Evolutionary conservation across 2,113 vertebrate species (phyloP).

Genomic region (Takifugu flavidus): DNA sequence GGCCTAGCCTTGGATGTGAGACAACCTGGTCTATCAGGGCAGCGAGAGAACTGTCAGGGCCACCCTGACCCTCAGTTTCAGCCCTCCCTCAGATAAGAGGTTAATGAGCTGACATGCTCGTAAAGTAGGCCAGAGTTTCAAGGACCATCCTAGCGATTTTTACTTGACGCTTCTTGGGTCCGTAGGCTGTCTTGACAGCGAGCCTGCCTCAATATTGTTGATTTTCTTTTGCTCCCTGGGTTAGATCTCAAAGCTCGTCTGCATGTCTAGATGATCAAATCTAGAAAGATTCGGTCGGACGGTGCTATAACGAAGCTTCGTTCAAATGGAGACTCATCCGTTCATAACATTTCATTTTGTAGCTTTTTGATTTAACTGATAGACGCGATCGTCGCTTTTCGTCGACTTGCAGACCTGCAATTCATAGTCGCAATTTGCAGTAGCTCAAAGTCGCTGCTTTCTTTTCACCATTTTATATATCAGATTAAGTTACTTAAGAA

Average conservation of each 20-base stretch:
- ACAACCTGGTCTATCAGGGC: constrained; percentile 31
- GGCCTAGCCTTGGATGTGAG: constrained; percentile 23
- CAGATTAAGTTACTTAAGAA: too few species aligned
- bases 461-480: too few species aligned
- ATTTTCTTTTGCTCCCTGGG: background rate
- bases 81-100: constrained; percentile 35
- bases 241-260: background rate
- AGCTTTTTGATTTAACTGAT: too few species aligned
- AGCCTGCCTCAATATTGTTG: too few species aligned
- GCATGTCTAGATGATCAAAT: constrained; percentile 1
- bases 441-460: too few species aligned
- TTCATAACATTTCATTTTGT: background rate
- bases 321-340: background rate
- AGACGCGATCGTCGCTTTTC: too few species aligned
- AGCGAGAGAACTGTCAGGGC: constrained; percentile 20
- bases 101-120: constrained; percentile 39
- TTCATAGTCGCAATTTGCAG: too few species aligned
- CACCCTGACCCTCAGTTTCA: constrained; percentile 41
- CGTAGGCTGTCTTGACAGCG: too few species aligned
- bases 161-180: background rate
- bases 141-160: constrained; percentile 3
- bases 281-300: background rate
- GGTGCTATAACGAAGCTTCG: background rate
- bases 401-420: too few species aligned
- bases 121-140: constrained; percentile 13